Base-by-base conservation (phyloP, 1,140 invertebrate genomes). In the Rhysida immarginata region DNA sequence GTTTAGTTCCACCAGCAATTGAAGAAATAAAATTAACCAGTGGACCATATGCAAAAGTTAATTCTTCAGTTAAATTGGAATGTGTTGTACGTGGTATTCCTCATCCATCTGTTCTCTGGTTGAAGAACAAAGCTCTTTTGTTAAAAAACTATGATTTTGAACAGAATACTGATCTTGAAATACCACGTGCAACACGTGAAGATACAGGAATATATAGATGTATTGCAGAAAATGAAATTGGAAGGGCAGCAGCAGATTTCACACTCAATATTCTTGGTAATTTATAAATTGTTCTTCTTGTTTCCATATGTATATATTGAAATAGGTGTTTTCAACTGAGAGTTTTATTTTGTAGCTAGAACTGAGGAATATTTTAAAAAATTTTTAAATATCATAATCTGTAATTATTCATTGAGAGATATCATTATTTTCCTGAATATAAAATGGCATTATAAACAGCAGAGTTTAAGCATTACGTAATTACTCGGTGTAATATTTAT, bases 61-160 rank as follows among this genome's bases (percentile, higher is more conserved):
- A 18, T 24, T 18, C 5, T 3, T 48, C 45, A 21, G 45, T 48
- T 20, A 24, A 3, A 24, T 54, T 73, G 16, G 62, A 69, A 49
- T 73, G 71, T 58, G 69, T 62, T 23, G 71, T 71, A 11, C 68
- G 69, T 55, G 71, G 71, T 24, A 63, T 59, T n/a, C 63, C 63
- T 13, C 58, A 59, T 54, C 71, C 72, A 0, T 62, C 57, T 5
- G 66, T 74, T 13, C 65, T 62, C n/a, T 74, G 72, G 72, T 60
- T 74, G 0, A 74, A 72, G 60, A 68, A 71, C 16, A 35, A 35
- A 8, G 29, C 5, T 8, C 5, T 35, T 8, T 35, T 35, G 16
- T 5, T 8, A 35, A 35, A 35, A 35, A 35, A 35, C 16, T 5
- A 35, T 8, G 5, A 16, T 35, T 35, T 35, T 16, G 5, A 35